phyloP scores from a whole-genome alignment of 1,140 invertebrate genomes.

The Paralvinella palmiformis region DNA sequence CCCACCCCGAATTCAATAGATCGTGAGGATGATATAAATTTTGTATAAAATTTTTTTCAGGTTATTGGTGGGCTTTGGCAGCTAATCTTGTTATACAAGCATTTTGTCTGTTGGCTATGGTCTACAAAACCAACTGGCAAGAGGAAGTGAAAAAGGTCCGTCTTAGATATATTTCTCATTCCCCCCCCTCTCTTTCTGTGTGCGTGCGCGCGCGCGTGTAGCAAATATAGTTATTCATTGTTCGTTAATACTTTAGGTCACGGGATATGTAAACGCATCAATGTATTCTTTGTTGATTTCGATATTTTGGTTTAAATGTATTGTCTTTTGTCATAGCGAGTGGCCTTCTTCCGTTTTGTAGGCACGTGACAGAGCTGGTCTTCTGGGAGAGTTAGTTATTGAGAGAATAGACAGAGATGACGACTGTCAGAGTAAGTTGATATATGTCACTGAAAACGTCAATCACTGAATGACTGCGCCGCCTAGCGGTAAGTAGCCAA shows the following conservation, averaged over 20 bases:
- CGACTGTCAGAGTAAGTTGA: no score
- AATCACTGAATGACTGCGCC: no score
- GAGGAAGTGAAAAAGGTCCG: conserved; percentile 1
- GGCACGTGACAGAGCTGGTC: background rate
- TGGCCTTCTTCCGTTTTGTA: background rate
- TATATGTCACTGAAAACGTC: no score
- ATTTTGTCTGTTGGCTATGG: background rate
- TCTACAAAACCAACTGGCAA: conserved; percentile 3
- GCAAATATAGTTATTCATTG: background rate
- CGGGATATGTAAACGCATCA: background rate
- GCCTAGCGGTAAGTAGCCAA: no score
- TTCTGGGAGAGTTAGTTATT: background rate
- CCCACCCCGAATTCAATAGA: background rate
- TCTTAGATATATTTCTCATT: background rate
- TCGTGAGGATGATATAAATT: background rate
- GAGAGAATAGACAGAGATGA: no score
- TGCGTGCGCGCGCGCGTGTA: background rate
- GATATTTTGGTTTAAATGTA: background rate
- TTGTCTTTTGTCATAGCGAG: no score
- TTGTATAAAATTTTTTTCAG: background rate
- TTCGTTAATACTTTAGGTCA: background rate
- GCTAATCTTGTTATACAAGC: conserved; percentile 8
- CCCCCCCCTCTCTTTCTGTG: background rate
- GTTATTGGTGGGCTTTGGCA: conserved; percentile 13
- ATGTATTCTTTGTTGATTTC: background rate